Conservation (phyloP, 2,797 vertebrate genomes). For the Myotis vivesi region DNA sequence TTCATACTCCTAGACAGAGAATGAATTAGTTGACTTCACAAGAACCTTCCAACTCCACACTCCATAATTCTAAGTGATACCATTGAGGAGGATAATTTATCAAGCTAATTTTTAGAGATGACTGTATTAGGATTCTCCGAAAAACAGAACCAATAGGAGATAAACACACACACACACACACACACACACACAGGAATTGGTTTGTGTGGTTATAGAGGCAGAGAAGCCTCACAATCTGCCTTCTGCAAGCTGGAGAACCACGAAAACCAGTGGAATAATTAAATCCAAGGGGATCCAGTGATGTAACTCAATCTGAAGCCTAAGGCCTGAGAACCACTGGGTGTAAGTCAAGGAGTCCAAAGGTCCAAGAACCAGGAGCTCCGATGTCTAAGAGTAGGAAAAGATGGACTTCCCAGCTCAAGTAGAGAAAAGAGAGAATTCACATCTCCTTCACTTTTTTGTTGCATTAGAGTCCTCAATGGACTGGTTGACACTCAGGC, state of each 20-base stretch:
- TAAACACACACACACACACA: neutral
- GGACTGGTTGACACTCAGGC: neutral
- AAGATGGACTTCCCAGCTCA: neutral
- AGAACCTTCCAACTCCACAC: neutral
- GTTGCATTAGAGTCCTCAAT: neutral
- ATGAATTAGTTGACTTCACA: neutral
- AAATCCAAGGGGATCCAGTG: neutral
- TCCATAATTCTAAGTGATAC: neutral
- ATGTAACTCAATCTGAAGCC: neutral
- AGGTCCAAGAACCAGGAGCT: neutral
- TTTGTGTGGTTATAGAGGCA: neutral
- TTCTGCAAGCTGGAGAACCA: neutral
- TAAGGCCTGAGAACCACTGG: neutral
- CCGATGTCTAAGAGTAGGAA: neutral
- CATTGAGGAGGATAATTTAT: too few relatives aligned
- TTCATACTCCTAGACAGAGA: neutral
- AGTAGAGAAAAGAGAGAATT: neutral
- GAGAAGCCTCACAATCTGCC: neutral
- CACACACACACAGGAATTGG: neutral
- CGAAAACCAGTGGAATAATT: neutral
- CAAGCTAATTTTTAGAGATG: neutral
- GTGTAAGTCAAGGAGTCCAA: neutral
- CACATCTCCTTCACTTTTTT: neutral
- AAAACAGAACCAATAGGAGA: neutral
- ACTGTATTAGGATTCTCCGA: neutral